Percentiles rank a stretch among this genome's conserved stretches.
phyloP scores from a whole-genome alignment of 2,888 invertebrate species.

The Ferdinandea cuprea region DNA sequence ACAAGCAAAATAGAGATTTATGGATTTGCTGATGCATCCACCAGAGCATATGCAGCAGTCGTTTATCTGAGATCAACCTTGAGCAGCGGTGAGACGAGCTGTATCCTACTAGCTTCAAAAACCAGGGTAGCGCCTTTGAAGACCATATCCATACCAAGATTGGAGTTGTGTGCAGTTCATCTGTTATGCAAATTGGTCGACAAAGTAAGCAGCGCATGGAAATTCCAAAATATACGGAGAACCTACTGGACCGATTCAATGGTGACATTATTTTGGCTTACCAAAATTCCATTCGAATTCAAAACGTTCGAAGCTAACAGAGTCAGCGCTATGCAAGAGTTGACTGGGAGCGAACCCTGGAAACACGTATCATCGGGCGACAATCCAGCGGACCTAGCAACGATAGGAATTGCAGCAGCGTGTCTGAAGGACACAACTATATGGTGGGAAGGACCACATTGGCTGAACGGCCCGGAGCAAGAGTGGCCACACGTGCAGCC shows the following conservation, averaged over 20 bases:
- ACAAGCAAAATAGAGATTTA: no score
- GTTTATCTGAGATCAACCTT: slow-evolving; percentile 4
- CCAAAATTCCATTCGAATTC: slow-evolving; percentile 8
- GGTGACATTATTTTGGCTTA: not conserved
- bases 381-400: no score
- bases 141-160: slow-evolving; percentile 14
- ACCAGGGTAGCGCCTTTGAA: slow-evolving; percentile 16
- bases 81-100: slow-evolving; percentile 1
- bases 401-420: no score
- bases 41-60: slow-evolving; percentile 13
- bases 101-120: slow-evolving; percentile 5
- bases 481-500: no score
- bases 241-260: slow-evolving; percentile 3
- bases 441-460: no score
- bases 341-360: slow-evolving; percentile 1
- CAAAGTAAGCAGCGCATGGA: slow-evolving; percentile 9
- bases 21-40: slow-evolving; percentile 6
- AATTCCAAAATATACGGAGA: not conserved
- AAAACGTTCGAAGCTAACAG: no score
- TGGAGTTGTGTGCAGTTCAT: slow-evolving; percentile 18
- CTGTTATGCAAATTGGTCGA: slow-evolving; percentile 20
- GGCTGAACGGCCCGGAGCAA: no score
- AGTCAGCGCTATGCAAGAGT: not conserved
- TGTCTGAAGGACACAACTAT: no score
- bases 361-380: no score